Conservation (phyloP, 2,797 vertebrate species). For the Neosilurus mollespiculum region DNA sequence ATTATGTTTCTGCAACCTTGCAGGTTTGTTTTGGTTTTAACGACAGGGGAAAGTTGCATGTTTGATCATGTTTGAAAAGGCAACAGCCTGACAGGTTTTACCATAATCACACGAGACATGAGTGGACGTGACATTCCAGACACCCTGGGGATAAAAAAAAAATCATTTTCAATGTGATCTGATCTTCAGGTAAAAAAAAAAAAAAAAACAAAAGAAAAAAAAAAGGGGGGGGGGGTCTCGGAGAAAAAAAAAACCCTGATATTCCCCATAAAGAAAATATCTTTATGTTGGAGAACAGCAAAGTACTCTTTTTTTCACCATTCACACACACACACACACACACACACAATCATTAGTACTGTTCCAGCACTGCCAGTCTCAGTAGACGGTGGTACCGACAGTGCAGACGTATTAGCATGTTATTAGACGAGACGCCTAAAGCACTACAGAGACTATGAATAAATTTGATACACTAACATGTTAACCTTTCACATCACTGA, state of each 20-base stretch:
- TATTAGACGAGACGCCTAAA: conserved; percentile 66
- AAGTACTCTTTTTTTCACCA: neutral
- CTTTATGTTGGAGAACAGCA: neutral
- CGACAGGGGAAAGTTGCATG: neutral
- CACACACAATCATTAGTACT: conserved; percentile 40
- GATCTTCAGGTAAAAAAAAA: neutral
- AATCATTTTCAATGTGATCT: neutral
- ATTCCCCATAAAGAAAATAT: neutral
- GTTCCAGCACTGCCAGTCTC: conserved; percentile 63
- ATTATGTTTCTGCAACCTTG: neutral
- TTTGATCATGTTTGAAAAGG: neutral
- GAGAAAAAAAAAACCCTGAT: conserved; percentile 9
- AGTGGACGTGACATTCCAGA: neutral
- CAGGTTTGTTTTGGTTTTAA: neutral
- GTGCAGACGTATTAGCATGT: conserved; percentile 59
- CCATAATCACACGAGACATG: neutral
- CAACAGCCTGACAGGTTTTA: neutral
- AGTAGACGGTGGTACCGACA: conserved; percentile 53
- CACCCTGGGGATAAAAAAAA: neutral
- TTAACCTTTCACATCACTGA: conserved; percentile 62
- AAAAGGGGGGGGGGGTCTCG: too few relatives aligned
- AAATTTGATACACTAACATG: conserved; percentile 71
- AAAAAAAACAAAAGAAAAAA: too few relatives aligned
- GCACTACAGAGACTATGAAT: conserved; percentile 68
- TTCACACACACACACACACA: conserved; percentile 8